Conservation (phyloP, 2,888 invertebrate genomes). For the Drosophila tripunctata region DNA sequence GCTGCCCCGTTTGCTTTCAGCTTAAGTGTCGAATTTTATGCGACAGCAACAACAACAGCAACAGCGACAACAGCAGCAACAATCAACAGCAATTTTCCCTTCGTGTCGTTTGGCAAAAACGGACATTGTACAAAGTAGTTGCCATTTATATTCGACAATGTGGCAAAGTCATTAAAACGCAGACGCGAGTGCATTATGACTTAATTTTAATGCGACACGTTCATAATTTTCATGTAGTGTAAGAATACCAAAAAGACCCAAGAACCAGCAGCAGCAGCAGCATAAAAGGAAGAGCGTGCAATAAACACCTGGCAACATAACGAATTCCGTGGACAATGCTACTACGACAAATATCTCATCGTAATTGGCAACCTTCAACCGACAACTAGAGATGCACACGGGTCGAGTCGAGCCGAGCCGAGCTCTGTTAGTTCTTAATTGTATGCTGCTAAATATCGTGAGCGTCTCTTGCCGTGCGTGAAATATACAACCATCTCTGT, state of each 20-base stretch:
- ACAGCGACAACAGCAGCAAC: not conserved
- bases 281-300: conserved; percentile 1
- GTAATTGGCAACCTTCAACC: conserved; percentile 24
- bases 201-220: conserved; percentile 69
- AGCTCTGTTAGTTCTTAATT: no score
- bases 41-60: conserved; percentile 15
- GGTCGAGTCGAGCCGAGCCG: no score
- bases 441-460: no score
- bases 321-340: conserved; percentile 2
- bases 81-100: not conserved
- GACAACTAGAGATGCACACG: conserved; percentile 17
- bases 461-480: not conserved
- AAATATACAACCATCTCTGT: not conserved
- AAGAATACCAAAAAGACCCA: conserved; percentile 18
- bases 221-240: conserved; percentile 66
- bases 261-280: not conserved
- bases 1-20: conserved; percentile 32
- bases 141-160: conserved; percentile 42
- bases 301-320: conserved; percentile 41
- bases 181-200: conserved; percentile 66
- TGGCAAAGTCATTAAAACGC: conserved; percentile 42
- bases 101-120: conserved; percentile 1
- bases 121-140: conserved; percentile 62
- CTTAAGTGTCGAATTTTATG: conserved; percentile 55
- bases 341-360: conserved; percentile 1